phyloP scores from a whole-genome alignment of 2,888 invertebrate species.

The Colostygia pectinataria region DNA sequence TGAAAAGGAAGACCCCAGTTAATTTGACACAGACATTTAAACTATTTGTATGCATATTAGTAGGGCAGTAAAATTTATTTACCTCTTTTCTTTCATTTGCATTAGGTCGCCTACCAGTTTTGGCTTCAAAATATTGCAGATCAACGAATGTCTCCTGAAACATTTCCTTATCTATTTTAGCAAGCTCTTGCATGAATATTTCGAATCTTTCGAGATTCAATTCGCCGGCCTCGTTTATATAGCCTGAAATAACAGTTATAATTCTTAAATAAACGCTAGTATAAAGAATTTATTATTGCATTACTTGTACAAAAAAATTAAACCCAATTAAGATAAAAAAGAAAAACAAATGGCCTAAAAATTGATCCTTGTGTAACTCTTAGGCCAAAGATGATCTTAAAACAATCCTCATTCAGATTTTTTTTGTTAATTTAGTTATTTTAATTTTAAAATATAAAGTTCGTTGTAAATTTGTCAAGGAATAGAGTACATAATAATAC shows the following conservation, averaged over 20 bases:
- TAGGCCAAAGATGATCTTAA: background rate
- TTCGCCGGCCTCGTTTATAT: conserved; percentile 95
- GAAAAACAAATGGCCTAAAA: conserved; percentile 4
- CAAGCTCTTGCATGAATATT: conserved; percentile 89
- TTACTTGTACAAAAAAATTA: too few species aligned
- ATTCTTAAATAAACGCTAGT: background rate
- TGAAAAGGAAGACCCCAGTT: conserved; percentile 42
- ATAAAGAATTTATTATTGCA: too few species aligned
- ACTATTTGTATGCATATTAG: too few species aligned
- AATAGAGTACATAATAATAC: background rate
- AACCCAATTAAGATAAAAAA: background rate
- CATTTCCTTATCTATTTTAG: conserved; percentile 88
- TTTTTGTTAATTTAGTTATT: background rate
- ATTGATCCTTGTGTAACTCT: conserved; percentile 15
- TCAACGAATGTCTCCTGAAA: conserved; percentile 91
- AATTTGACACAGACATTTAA: too few species aligned
- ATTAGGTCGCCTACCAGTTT: conserved; percentile 86
- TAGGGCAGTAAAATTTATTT: conserved; percentile 6
- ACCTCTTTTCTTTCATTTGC: conserved; percentile 69
- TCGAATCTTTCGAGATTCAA: conserved; percentile 93
- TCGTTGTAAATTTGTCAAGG: background rate
- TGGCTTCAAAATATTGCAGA: conserved; percentile 91
- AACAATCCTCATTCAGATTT: too few species aligned
- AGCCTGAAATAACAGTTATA: conserved; percentile 82
- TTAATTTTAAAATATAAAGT: background rate